These are phyloP conservation scores for Anastrepha obliqua DNA, from an alignment of 1,140 invertebrate genomes.

Conservation along the genomic window DNA sequence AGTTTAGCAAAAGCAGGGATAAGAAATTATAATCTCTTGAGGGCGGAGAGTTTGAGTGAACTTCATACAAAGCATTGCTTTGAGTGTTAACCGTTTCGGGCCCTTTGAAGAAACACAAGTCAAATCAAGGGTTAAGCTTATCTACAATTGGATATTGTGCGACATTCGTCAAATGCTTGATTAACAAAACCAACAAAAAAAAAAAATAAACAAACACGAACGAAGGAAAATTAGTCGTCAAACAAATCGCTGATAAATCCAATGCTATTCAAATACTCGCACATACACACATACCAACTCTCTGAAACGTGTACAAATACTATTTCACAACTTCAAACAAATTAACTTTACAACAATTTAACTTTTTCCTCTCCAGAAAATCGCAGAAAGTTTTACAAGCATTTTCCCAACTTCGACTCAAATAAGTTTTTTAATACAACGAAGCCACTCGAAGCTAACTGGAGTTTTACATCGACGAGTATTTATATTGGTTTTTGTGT, in stretches of 20 bases:
- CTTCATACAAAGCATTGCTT: background rate
- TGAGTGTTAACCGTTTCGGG: background rate
- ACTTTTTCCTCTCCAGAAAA: constrained; percentile 10
- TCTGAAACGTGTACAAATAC: background rate
- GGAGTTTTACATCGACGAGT: background rate
- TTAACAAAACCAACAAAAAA: background rate
- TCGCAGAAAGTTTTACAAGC: constrained; percentile 2
- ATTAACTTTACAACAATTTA: constrained; percentile 46
- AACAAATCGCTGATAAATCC: background rate
- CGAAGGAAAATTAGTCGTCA: constrained; percentile 11
- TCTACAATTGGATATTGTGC: background rate
- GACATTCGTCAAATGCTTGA: background rate
- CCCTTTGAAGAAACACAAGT: background rate
- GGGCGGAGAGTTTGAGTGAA: background rate
- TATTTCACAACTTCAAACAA: constrained; percentile 2
- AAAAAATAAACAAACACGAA: background rate
- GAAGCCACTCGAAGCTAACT: constrained; percentile 7
- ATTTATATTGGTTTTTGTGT: background rate
- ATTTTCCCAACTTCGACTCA: background rate
- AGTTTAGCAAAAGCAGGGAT: constrained; percentile 3
- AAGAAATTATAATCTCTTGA: background rate
- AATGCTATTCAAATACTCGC: background rate
- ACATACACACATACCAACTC: background rate
- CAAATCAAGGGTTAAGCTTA: background rate
- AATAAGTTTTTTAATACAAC: background rate